phyloP scores from a whole-genome alignment of 2,113 vertebrate genomes.

The Leucosticte australis region DNA sequence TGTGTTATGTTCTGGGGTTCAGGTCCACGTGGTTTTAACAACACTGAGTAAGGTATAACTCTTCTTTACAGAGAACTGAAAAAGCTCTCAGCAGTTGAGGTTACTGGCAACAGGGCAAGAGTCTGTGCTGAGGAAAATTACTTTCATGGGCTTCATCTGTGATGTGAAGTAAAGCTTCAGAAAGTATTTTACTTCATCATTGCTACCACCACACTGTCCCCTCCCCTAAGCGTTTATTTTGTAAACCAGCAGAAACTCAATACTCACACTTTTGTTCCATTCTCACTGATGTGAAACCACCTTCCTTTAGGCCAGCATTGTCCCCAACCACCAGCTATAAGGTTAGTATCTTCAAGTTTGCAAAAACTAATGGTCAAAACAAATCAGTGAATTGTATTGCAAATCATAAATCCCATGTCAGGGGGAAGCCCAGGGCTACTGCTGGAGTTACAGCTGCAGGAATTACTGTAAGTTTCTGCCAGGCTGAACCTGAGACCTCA shows the following conservation, averaged over 20 bases:
- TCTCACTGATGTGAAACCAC: neutral
- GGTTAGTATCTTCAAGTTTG: slow-evolving; percentile 11
- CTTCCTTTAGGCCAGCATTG: neutral
- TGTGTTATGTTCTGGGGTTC: neutral
- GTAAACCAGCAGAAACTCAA: neutral
- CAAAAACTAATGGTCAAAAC: slow-evolving; percentile 65
- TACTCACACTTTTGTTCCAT: neutral
- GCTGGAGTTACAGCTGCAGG: slow-evolving; percentile 52
- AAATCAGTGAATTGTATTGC: slow-evolving; percentile 59
- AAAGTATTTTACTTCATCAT: neutral
- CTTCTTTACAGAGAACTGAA: neutral
- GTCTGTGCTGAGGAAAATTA: neutral
- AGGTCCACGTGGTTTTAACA: neutral
- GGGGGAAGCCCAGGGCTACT: slow-evolving; percentile 55
- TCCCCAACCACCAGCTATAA: neutral
- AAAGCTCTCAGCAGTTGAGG: neutral
- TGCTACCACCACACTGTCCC: neutral
- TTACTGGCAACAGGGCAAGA: neutral
- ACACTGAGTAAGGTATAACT: neutral
- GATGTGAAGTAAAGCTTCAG: neutral
- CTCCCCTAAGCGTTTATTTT: neutral
- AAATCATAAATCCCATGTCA: slow-evolving; percentile 62
- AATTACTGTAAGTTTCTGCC: slow-evolving; percentile 64
- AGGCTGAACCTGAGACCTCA: slow-evolving; percentile 32
- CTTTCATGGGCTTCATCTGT: neutral